These are phyloP conservation scores for Teleogryllus occipitalis DNA, from an alignment of 1,140 invertebrate species.

Conservation along the genomic window DNA sequence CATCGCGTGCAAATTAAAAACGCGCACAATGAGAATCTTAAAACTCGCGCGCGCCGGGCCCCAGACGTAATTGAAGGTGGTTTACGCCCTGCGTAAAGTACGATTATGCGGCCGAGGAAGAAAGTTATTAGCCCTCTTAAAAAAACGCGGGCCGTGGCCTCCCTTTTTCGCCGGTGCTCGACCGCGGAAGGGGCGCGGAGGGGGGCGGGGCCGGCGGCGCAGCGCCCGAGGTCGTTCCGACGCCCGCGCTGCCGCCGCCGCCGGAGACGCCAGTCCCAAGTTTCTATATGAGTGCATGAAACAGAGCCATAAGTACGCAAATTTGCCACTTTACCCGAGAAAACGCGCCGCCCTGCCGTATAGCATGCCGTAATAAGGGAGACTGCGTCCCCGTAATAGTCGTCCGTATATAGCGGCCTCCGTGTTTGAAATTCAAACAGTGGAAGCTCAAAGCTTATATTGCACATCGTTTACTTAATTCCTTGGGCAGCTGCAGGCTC, in stretches of 20 bases:
- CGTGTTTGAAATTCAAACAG: slow-evolving; percentile 4
- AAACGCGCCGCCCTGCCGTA: neutral
- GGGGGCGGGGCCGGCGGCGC: too few relatives aligned
- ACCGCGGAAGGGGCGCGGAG: neutral
- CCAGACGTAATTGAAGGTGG: neutral
- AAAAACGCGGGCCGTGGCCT: neutral
- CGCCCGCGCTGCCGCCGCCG: too few relatives aligned
- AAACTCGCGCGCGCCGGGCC: neutral
- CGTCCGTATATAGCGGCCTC: neutral
- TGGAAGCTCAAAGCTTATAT: slow-evolving; percentile 1
- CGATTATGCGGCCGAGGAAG: neutral
- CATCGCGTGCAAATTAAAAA: neutral
- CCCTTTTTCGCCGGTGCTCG: neutral
- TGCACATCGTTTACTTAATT: slow-evolving; percentile 1
- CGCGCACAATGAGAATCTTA: neutral
- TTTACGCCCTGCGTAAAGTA: neutral
- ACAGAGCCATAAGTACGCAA: neutral
- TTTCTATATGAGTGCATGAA: slow-evolving; percentile 1
- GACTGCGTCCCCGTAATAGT: neutral
- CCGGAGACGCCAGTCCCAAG: neutral
- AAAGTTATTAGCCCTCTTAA: slow-evolving; percentile 1
- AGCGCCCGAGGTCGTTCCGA: neutral
- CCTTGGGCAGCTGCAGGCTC: neutral
- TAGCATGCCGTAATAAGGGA: neutral
- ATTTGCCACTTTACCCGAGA: neutral